Conservation (phyloP, 1,140 invertebrate species). For the Apocrypta bakeri region DNA sequence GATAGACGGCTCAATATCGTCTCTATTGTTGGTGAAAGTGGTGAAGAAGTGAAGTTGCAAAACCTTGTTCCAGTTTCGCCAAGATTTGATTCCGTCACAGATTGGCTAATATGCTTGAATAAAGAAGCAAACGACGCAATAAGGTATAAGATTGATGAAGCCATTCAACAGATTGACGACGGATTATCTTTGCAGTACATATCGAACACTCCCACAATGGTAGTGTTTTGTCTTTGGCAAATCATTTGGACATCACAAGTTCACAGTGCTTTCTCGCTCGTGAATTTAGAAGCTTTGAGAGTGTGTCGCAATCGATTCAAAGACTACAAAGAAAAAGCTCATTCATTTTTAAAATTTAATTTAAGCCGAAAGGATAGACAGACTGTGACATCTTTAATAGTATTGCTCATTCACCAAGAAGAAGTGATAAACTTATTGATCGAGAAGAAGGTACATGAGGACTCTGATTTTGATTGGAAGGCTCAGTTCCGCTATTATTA, state of each 20-base stretch:
- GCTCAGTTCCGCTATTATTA: slow-evolving; percentile 91
- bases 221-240: slow-evolving; percentile 77
- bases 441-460: slow-evolving; percentile 68
- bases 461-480: slow-evolving; percentile 91
- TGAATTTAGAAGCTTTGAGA: slow-evolving; percentile 8
- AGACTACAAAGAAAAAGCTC: slow-evolving; percentile 10
- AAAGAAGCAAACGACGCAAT: slow-evolving; percentile 54
- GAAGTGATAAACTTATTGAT: slow-evolving; percentile 78
- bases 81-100: slow-evolving; percentile 76
- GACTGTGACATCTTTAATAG: slow-evolving; percentile 76
- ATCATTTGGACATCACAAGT: slow-evolving; percentile 80
- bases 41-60: slow-evolving; percentile 75
- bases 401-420: slow-evolving; percentile 78
- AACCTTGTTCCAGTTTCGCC: slow-evolving; percentile 70
- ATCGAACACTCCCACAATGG: slow-evolving; percentile 71
- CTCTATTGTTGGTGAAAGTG: slow-evolving; percentile 77
- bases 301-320: slow-evolving; percentile 1
- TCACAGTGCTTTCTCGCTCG: slow-evolving; percentile 65
- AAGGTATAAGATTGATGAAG: slow-evolving; percentile 46
- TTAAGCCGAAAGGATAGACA: slow-evolving; percentile 75
- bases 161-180: slow-evolving; percentile 36
- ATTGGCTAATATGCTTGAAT: slow-evolving; percentile 78
- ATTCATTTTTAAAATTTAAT: slow-evolving; percentile 69
- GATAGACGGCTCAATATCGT: slow-evolving; percentile 72
- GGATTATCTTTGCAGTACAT: slow-evolving; percentile 49